A percentile compares a stretch with the other conserved stretches of the same genome.
Conservation (phyloP, 2,113 vertebrate genomes). For the Passer montanus region DNA sequence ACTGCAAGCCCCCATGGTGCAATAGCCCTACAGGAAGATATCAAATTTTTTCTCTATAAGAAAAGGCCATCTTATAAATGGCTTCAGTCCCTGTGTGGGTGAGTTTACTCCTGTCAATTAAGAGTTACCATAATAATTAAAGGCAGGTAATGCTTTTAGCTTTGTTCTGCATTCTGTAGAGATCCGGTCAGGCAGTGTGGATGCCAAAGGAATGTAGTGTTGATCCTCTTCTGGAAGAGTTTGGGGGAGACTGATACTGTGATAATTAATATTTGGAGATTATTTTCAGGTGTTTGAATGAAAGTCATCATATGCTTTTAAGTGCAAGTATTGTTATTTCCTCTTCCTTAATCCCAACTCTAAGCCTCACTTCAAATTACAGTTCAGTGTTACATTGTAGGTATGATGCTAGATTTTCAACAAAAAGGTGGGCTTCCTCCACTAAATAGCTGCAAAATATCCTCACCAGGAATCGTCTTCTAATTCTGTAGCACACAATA, state of each 20-base stretch:
- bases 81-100: background rate
- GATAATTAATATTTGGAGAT: background rate
- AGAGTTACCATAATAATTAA: background rate
- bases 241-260: background rate
- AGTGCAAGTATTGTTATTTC: constrained; percentile 12
- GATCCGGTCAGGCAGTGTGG: background rate
- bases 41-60: background rate
- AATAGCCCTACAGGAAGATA: background rate
- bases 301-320: background rate
- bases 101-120: background rate
- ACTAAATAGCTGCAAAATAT: background rate
- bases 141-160: background rate
- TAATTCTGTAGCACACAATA: background rate
- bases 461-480: background rate
- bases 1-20: background rate
- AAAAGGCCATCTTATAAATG: background rate
- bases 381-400: background rate
- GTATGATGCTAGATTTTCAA: background rate
- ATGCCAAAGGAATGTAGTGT: background rate
- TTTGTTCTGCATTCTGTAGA: background rate
- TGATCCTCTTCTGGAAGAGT: background rate
- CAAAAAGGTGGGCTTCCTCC: background rate
- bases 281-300: constrained; percentile 2
- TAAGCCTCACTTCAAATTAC: background rate
- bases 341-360: background rate